A percentile compares a stretch with the other conserved stretches of the same genome.
These are phyloP conservation scores for Maccullochella peelii DNA, from an alignment of 2,113 vertebrate species.

Conservation along the genomic window DNA sequence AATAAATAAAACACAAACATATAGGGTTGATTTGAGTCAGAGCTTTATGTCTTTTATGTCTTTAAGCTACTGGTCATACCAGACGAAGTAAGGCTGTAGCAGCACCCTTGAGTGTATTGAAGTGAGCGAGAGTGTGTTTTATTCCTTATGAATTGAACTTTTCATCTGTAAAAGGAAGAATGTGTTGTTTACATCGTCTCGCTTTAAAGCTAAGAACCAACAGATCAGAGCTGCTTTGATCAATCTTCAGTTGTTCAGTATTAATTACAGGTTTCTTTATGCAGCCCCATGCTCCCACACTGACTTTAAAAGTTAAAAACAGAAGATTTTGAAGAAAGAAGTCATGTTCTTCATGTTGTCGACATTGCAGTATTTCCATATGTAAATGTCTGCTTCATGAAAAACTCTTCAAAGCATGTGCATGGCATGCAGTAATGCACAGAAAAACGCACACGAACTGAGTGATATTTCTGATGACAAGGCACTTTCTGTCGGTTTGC, in stretches of 20 bases:
- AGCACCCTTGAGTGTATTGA: not conserved
- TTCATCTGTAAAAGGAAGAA: not conserved
- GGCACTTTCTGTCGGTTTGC: conserved; percentile 64
- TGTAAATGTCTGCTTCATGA: conserved; percentile 18
- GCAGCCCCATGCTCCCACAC: not conserved
- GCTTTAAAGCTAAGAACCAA: conserved; percentile 5
- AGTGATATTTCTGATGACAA: conserved; percentile 68
- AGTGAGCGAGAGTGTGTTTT: not conserved
- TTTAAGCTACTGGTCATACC: not conserved
- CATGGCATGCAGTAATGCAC: not conserved
- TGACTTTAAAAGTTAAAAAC: conserved; percentile 3
- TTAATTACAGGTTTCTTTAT: conserved; percentile 10
- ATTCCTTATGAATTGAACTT: not conserved
- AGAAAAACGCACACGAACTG: conserved; percentile 26
- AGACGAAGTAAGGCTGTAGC: not conserved
- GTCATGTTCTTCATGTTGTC: conserved; percentile 7
- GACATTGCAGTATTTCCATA: conserved; percentile 35
- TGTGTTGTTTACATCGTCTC: not conserved
- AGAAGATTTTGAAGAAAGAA: not conserved
- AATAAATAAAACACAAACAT: not conserved
- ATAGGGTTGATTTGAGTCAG: not conserved
- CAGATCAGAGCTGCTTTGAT: not conserved
- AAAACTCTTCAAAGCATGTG: conserved; percentile 54
- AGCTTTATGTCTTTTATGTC: not conserved
- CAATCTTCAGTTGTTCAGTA: conserved; percentile 8